A percentile compares a stretch with the other conserved stretches of the same genome.
These are phyloP conservation scores for Amphibalanus amphitrite DNA, from an alignment of 1,140 invertebrate genomes.

Conservation along the genomic window DNA sequence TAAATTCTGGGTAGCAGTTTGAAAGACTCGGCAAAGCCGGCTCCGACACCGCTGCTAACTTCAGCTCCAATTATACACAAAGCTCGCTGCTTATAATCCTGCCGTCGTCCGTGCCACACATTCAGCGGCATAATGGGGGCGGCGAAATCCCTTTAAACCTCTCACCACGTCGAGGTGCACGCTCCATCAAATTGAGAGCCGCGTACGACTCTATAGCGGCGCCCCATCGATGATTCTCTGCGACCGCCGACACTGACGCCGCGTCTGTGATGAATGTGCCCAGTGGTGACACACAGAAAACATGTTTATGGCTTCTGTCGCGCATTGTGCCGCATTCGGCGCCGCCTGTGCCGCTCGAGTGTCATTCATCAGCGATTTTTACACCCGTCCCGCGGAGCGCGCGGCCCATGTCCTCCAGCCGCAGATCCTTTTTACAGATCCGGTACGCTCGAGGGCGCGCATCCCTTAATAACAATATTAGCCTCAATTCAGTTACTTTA, in stretches of 20 bases:
- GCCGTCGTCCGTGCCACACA: background rate
- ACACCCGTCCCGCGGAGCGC: background rate
- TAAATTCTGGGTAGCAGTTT: too few species aligned
- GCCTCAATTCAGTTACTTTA: background rate
- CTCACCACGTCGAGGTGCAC: background rate
- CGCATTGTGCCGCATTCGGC: background rate
- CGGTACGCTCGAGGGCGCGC: background rate
- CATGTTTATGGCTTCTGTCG: background rate
- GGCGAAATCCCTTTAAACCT: background rate
- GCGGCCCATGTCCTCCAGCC: background rate
- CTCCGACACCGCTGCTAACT: too few species aligned
- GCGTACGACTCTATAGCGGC: background rate
- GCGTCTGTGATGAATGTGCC: background rate
- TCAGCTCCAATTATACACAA: too few species aligned
- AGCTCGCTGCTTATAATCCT: too few species aligned
- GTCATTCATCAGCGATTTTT: background rate
- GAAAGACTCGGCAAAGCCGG: too few species aligned
- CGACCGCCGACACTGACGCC: too few species aligned
- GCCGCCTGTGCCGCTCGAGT: background rate
- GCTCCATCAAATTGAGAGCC: background rate
- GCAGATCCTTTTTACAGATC: background rate
- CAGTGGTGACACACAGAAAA: background rate
- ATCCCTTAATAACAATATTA: conserved; percentile 1
- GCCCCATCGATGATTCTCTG: background rate
- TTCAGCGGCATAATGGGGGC: background rate